Evolutionary conservation across 2,797 vertebrate genomes (phyloP).

Genomic region (Tarsius wallacei): DNA sequence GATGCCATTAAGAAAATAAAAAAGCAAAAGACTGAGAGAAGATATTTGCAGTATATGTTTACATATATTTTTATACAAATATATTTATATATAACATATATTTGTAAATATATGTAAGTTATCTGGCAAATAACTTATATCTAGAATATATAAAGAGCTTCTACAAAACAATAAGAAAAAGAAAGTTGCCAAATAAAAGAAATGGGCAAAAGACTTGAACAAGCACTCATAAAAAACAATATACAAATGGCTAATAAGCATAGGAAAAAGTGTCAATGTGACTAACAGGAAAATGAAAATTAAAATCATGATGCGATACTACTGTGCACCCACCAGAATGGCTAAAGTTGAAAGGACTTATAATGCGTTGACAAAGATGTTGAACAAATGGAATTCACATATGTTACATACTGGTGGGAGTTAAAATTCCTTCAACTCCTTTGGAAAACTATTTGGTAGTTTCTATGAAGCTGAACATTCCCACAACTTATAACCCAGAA

Average conservation of each 20-base stretch:
- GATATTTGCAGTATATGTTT: background rate
- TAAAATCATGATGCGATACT: conserved; percentile 22
- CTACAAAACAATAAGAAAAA: conserved; percentile 34
- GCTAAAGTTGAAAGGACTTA: background rate
- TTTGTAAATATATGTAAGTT: conserved; percentile 20
- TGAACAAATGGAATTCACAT: conserved; percentile 23
- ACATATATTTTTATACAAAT: background rate
- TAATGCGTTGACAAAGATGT: background rate
- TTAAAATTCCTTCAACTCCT: background rate
- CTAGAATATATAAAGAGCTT: conserved; percentile 19
- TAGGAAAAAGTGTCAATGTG: background rate
- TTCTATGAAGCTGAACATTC: background rate
- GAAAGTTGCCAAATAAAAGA: background rate
- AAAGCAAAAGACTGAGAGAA: conserved; percentile 19
- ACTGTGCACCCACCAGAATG: background rate
- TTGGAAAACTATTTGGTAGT: background rate
- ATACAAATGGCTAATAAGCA: conserved; percentile 7
- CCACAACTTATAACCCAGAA: background rate
- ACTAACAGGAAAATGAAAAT: conserved; percentile 6
- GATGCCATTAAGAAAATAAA: conserved; percentile 22
- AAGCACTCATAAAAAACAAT: background rate
- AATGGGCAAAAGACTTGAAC: conserved; percentile 46
- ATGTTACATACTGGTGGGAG: background rate
- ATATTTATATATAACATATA: background rate
- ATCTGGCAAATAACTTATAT: background rate